Percentiles rank a stretch among this genome's conserved stretches.
These are phyloP conservation scores for Pseudolaguvia tuberculata DNA, from an alignment of 2,113 vertebrate genomes.

Conservation along the genomic window DNA sequence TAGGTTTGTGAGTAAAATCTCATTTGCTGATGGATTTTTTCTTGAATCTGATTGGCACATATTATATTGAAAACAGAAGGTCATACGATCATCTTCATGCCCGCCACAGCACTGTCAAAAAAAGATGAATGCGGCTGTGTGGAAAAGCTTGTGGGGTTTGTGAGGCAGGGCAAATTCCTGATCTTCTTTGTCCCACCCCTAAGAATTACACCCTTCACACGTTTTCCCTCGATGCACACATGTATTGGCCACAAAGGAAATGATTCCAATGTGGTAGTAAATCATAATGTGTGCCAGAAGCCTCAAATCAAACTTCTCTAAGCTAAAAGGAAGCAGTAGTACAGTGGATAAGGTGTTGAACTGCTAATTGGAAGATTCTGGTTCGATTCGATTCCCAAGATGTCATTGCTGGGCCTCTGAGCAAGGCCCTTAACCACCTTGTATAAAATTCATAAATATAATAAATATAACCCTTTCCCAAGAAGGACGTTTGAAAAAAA, in stretches of 20 bases:
- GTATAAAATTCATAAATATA: too few relatives aligned
- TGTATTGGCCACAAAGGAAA: constrained; percentile 25
- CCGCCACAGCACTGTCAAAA: constrained; percentile 42
- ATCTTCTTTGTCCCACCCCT: not conserved
- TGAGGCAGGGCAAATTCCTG: constrained; percentile 3
- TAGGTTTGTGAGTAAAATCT: constrained; percentile 24
- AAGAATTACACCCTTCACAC: constrained; percentile 22
- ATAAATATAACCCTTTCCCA: too few relatives aligned
- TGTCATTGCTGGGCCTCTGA: too few relatives aligned
- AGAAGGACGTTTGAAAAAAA: too few relatives aligned
- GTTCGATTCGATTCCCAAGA: too few relatives aligned
- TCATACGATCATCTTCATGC: not conserved
- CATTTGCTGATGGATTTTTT: constrained; percentile 13
- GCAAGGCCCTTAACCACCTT: too few relatives aligned
- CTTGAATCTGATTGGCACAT: not conserved
- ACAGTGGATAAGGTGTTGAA: too few relatives aligned
- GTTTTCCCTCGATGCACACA: constrained; percentile 36
- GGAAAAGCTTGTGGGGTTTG: constrained; percentile 35
- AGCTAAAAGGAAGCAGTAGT: not conserved
- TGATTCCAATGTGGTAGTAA: constrained; percentile 17
- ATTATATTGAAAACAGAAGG: not conserved
- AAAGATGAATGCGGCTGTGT: constrained; percentile 16
- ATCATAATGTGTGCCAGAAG: constrained; percentile 1
- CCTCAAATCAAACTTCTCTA: not conserved
- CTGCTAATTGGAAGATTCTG: too few relatives aligned